Conservation (phyloP, 2,888 invertebrate species). For the Marronus borbonicus region DNA sequence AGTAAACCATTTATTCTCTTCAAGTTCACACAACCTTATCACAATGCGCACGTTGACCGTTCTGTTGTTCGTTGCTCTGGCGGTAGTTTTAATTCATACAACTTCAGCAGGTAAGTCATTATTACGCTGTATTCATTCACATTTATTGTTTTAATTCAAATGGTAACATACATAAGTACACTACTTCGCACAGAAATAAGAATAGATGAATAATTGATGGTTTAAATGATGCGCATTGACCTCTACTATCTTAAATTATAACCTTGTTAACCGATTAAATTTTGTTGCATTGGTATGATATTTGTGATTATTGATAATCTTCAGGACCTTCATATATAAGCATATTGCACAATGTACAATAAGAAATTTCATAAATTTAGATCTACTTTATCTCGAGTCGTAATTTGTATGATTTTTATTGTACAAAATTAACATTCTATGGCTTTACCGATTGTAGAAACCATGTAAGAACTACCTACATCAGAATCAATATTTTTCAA, state of each 20-base stretch:
- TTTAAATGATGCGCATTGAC: conserved; percentile 6
- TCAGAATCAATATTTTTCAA: too few species aligned
- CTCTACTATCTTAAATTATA: conserved; percentile 3
- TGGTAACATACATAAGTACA: neutral
- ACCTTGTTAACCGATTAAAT: conserved; percentile 8
- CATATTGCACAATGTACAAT: neutral
- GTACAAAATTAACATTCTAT: too few species aligned
- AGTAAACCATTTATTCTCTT: conserved; percentile 39
- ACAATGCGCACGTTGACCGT: conserved; percentile 31
- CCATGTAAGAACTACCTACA: too few species aligned
- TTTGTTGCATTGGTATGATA: neutral
- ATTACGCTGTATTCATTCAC: neutral
- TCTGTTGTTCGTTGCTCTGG: conserved; percentile 19
- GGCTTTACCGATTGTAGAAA: too few species aligned
- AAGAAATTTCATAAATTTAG: too few species aligned
- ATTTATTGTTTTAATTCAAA: neutral
- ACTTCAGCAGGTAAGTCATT: conserved; percentile 23
- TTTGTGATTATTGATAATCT: neutral
- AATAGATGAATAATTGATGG: neutral
- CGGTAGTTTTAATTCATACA: conserved; percentile 8
- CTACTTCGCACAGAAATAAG: neutral
- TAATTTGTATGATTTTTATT: too few species aligned
- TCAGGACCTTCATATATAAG: neutral
- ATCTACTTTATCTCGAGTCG: too few species aligned
- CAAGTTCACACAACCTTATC: conserved; percentile 20